A percentile compares a stretch with the other conserved stretches of the same genome.
These are phyloP conservation scores for Brachionus asplanchnoidis DNA, from an alignment of 1,140 invertebrate species.

Conservation along the genomic window DNA sequence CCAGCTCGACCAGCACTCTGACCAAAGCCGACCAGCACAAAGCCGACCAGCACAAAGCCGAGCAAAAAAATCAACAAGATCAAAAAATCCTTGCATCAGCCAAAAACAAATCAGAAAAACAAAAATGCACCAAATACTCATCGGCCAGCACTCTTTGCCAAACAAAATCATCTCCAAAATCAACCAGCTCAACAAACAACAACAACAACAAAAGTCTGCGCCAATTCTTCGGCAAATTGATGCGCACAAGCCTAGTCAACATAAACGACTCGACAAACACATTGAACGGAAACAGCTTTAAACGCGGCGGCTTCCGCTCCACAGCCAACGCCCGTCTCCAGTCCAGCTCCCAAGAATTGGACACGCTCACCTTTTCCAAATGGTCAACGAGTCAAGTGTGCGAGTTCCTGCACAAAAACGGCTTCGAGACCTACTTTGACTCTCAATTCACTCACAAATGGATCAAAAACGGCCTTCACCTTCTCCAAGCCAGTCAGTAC, in stretches of 20 bases:
- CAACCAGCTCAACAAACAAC: not conserved
- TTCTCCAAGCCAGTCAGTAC: conserved; percentile 70
- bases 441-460: conserved; percentile 65
- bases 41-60: not conserved
- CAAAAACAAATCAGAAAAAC: not conserved
- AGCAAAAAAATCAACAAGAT: too few species aligned
- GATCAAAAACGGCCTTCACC: conserved; percentile 72
- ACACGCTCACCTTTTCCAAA: conserved; percentile 59
- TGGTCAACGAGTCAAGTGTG: conserved; percentile 78
- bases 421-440: conserved; percentile 71
- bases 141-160: not conserved
- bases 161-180: not conserved
- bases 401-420: conserved; percentile 79
- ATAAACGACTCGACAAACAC: conserved; percentile 4
- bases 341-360: not conserved
- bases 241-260: conserved; percentile 35
- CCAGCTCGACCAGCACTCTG: not conserved
- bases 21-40: not conserved
- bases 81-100: not conserved
- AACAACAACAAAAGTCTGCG: not conserved
- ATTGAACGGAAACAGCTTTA: not conserved
- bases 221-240: conserved; percentile 34
- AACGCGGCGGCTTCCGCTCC: conserved; percentile 35
- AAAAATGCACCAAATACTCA: not conserved
- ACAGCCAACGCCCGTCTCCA: conserved; percentile 19